Percentiles rank a stretch among this genome's conserved stretches.
phyloP scores from a whole-genome alignment of 2,888 invertebrate genomes.

The Athalia circularis region DNA sequence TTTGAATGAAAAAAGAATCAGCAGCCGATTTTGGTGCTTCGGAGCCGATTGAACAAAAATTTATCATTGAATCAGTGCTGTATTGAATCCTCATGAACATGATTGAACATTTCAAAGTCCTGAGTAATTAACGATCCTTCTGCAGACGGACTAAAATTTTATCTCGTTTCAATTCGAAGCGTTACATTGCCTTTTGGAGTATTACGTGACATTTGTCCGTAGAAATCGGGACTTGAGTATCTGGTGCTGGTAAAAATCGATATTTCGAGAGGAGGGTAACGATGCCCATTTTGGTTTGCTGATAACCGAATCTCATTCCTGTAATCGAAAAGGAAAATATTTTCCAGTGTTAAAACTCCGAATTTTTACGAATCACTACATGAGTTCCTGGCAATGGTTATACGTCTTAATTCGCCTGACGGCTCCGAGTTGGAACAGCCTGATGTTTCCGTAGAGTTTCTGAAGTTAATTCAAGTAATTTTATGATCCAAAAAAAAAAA shows the following conservation, averaged over 20 bases:
- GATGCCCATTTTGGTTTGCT: conserved; percentile 62
- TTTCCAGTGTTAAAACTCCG: background rate
- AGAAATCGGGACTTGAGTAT: conserved; percentile 60
- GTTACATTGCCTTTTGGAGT: conserved; percentile 57
- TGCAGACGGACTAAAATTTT: background rate
- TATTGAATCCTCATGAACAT: background rate
- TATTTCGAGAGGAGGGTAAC: conserved; percentile 56
- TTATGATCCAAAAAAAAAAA: conserved; percentile 3
- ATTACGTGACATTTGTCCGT: too few relatives aligned
- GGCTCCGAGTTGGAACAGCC: conserved; percentile 65
- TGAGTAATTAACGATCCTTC: background rate
- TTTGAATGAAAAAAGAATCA: too few relatives aligned
- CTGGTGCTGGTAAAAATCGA: conserved; percentile 57
- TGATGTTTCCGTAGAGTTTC: conserved; percentile 54
- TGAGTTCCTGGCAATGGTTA: conserved; percentile 49
- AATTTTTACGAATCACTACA: conserved; percentile 48
- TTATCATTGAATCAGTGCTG: background rate
- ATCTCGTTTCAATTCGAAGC: conserved; percentile 45
- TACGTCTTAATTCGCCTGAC: conserved; percentile 59
- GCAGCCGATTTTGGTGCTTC: too few relatives aligned
- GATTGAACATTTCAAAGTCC: background rate
- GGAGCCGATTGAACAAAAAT: background rate
- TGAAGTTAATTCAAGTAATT: background rate
- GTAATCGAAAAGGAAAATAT: conserved; percentile 45
- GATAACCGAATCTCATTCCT: conserved; percentile 62